phyloP scores from a whole-genome alignment of 2,888 invertebrate genomes.

The Cantharis rustica region DNA sequence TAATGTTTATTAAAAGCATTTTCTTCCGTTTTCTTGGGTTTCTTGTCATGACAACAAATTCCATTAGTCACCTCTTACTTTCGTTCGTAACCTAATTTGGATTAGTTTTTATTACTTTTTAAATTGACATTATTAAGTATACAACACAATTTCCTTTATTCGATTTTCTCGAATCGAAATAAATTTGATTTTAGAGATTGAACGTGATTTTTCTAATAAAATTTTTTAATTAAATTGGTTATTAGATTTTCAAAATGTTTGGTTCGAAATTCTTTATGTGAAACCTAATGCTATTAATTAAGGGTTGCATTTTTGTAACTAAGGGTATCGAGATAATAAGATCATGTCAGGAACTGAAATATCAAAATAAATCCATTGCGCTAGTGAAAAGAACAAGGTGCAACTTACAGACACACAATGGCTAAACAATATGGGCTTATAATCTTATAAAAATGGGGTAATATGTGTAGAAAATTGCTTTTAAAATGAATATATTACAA shows the following conservation, averaged over 20 bases:
- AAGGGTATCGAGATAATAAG: slow-evolving; percentile 21
- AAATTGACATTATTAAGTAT: slow-evolving; percentile 1
- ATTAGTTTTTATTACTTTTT: slow-evolving; percentile 2
- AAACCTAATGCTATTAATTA: background rate
- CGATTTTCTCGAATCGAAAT: background rate
- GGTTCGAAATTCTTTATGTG: background rate
- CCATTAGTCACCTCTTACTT: slow-evolving; percentile 2
- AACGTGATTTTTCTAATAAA: background rate
- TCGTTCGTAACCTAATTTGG: background rate
- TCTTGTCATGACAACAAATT: slow-evolving; percentile 10
- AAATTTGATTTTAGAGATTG: background rate
- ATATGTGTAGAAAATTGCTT: slow-evolving; percentile 54
- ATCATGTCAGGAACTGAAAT: slow-evolving; percentile 18
- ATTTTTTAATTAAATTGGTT: background rate
- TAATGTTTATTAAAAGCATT: slow-evolving; percentile 6
- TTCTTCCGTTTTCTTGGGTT: slow-evolving; percentile 1
- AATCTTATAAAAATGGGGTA: slow-evolving; percentile 52
- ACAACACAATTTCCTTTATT: background rate
- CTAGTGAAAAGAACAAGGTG: slow-evolving; percentile 29
- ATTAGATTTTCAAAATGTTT: background rate
- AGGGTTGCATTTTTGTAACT: background rate
- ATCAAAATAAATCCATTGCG: slow-evolving; percentile 25
- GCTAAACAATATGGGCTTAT: slow-evolving; percentile 32
- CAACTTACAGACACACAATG: slow-evolving; percentile 17
- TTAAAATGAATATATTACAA: slow-evolving; percentile 53